A percentile compares a stretch with the other conserved stretches of the same genome.
phyloP scores from a whole-genome alignment of 2,113 vertebrate species.

The Chrysemys picta region DNA sequence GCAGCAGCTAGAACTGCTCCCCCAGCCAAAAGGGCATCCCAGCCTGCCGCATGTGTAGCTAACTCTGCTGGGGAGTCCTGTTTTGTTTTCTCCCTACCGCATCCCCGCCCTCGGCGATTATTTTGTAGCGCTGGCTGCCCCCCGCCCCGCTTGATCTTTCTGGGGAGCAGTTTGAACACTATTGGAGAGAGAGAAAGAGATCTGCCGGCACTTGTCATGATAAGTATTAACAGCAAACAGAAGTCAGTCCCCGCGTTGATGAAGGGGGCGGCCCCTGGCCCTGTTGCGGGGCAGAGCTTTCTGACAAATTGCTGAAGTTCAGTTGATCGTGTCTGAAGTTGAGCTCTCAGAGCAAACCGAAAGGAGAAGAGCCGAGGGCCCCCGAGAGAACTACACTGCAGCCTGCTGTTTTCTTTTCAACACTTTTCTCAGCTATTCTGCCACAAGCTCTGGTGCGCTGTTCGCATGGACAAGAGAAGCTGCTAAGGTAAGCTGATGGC shows the following conservation, averaged over 20 bases:
- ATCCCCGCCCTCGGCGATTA: neutral
- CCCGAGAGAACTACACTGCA: neutral
- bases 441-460: neutral
- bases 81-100: neutral
- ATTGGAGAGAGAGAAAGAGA: neutral
- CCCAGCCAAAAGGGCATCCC: neutral
- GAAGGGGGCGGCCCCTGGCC: neutral
- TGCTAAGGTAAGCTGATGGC: slow-evolving; percentile 38
- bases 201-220: neutral
- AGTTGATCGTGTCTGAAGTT: too few relatives aligned
- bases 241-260: neutral
- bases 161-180: neutral
- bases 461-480: neutral
- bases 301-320: slow-evolving; percentile 2
- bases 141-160: neutral
- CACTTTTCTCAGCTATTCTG: neutral
- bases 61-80: neutral
- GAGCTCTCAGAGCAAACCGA: too few relatives aligned
- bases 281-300: neutral
- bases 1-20: neutral
- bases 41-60: neutral
- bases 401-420: neutral
- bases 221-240: too few relatives aligned
- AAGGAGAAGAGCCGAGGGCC: neutral
- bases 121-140: neutral